Conservation (phyloP, 2,113 vertebrate species). For the Jaculus jaculus region DNA sequence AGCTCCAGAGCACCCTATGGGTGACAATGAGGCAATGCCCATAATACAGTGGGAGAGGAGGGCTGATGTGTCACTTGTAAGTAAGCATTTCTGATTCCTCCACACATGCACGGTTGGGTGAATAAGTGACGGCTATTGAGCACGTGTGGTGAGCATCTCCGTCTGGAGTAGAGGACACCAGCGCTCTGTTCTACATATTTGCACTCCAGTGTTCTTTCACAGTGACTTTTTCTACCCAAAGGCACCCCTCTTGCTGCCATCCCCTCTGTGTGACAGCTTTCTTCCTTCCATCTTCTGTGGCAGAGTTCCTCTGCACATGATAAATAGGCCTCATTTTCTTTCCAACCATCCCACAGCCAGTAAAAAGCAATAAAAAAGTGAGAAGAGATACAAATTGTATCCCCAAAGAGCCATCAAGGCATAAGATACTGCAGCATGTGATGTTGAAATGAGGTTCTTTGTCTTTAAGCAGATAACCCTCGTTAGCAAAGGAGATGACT, state of each 20-base stretch:
- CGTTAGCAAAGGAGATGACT: slow-evolving; percentile 54
- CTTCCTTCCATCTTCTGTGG: background rate
- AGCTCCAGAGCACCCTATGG: fast-evolving
- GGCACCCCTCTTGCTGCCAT: fast-evolving
- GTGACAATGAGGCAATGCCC: fast-evolving
- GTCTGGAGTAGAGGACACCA: fast-evolving
- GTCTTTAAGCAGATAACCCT: slow-evolving; percentile 72
- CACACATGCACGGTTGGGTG: fast-evolving
- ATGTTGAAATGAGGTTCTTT: slow-evolving; percentile 51
- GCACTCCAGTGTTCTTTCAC: fast-evolving
- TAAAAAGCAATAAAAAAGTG: slow-evolving; percentile 75
- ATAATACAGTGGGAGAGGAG: fast-evolving
- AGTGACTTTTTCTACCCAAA: fast-evolving
- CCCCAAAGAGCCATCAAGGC: slow-evolving; percentile 78
- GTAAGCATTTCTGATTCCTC: background rate
- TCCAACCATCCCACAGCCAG: slow-evolving; percentile 55
- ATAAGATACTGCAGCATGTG: slow-evolving; percentile 14
- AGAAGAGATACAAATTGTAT: slow-evolving; percentile 67
- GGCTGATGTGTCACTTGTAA: fast-evolving
- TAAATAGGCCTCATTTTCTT: slow-evolving; percentile 71
- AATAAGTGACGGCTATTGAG: fast-evolving
- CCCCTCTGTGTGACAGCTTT: background rate
- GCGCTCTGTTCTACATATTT: fast-evolving
- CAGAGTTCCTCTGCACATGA: slow-evolving; percentile 36
- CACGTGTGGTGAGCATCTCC: fast-evolving